Evolutionary conservation across 2,113 vertebrate genomes (phyloP).

Genomic region (Echinops telfairi): DNA sequence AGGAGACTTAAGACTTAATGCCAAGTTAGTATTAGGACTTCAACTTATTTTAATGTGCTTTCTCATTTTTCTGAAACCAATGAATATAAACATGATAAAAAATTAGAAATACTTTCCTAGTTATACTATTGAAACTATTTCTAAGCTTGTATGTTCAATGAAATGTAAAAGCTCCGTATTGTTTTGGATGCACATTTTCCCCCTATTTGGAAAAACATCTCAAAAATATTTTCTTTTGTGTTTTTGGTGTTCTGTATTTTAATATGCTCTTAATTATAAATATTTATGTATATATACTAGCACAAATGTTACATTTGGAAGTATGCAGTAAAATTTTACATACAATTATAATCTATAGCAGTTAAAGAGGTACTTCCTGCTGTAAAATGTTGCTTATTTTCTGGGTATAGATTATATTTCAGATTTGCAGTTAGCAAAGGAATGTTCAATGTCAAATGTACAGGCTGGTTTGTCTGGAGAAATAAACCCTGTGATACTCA

Average conservation of each 20-base stretch:
- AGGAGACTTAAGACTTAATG: not conserved
- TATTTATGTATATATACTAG: constrained; percentile 1
- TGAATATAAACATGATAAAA: not conserved
- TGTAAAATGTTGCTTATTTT: not conserved
- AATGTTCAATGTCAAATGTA: constrained; percentile 12
- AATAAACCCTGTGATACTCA: no score
- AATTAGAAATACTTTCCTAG: constrained; percentile 9
- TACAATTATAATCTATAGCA: not conserved
- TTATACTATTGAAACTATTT: not conserved
- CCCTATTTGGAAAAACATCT: not conserved
- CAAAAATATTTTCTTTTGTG: constrained; percentile 5
- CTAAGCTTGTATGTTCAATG: constrained; percentile 34
- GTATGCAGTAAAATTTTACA: not conserved
- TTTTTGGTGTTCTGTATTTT: constrained; percentile 38
- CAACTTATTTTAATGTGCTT: not conserved
- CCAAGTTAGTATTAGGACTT: not conserved
- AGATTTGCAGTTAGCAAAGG: not conserved
- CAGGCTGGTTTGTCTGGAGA: no score
- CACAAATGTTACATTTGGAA: not conserved
- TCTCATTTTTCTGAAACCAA: constrained; percentile 21
- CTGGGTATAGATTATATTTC: not conserved
- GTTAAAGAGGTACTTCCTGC: not conserved
- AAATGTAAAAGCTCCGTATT: constrained; percentile 8
- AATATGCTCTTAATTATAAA: constrained; percentile 36
- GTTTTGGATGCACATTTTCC: constrained; percentile 31